Evolutionary conservation across 2,888 invertebrate species (phyloP).

Genomic region (Drosophila emarginata): DNA sequence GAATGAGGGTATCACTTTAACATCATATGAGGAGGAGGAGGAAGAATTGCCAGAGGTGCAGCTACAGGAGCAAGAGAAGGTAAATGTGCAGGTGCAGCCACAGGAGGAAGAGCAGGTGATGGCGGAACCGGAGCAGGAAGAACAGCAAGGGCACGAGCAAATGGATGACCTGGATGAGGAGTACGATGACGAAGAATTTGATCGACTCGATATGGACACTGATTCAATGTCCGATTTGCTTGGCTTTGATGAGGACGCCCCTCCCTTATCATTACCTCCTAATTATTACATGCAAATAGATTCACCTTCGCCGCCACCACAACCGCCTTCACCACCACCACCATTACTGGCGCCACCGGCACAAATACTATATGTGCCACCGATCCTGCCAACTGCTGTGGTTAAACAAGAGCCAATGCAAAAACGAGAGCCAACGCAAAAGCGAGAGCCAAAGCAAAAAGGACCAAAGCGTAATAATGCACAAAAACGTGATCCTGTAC

Average conservation of each 20-base stretch:
- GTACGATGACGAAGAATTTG: conserved; percentile 24
- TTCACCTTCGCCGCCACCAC: conserved; percentile 7
- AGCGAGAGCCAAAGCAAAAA: background rate
- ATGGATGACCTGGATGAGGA: background rate
- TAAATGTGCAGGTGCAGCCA: too few relatives aligned
- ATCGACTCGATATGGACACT: conserved; percentile 24
- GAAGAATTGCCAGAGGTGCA: background rate
- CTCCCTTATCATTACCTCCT: conserved; percentile 36
- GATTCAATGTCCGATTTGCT: conserved; percentile 45
- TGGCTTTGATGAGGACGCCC: conserved; percentile 52
- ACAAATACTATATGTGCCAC: background rate
- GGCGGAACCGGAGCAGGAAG: background rate
- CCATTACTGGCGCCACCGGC: background rate
- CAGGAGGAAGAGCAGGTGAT: too few relatives aligned
- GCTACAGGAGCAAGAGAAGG: background rate
- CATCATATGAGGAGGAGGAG: background rate
- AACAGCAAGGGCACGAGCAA: background rate
- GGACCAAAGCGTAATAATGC: too few relatives aligned
- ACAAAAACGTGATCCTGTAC: too few relatives aligned
- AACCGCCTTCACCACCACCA: background rate
- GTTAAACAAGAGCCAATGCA: background rate
- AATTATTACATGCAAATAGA: conserved; percentile 38
- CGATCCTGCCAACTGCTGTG: background rate
- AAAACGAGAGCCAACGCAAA: background rate
- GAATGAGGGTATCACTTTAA: conserved; percentile 18